Conservation (phyloP, 2,113 vertebrate species). For the Pelodiscus sinensis region DNA sequence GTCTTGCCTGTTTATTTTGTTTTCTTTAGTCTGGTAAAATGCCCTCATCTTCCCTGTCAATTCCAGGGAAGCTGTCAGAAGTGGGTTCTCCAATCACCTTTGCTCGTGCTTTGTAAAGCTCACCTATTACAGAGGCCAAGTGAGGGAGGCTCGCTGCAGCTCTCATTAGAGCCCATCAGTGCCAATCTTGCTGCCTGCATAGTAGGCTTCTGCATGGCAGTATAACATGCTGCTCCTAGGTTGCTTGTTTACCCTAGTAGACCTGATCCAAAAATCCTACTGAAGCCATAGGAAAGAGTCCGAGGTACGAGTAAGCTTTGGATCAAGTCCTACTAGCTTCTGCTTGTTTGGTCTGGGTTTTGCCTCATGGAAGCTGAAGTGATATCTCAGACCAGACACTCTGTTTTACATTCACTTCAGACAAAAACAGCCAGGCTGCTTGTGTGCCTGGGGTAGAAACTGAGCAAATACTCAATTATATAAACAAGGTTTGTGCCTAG, state of each 20-base stretch:
- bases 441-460: not conserved
- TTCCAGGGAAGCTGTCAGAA: not conserved
- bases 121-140: not conserved
- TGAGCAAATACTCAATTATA: not conserved
- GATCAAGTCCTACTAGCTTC: not conserved
- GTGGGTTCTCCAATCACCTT: accelerated
- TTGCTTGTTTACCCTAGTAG: not conserved
- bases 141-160: not conserved
- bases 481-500: not conserved
- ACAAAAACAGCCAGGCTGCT: not conserved
- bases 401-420: not conserved
- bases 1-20: not conserved
- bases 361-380: not conserved
- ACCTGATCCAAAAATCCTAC: not conserved
- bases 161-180: not conserved
- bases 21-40: not conserved
- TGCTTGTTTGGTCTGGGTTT: not conserved
- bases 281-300: not conserved
- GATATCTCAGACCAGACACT: not conserved
- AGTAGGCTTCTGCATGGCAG: not conserved
- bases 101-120: accelerated
- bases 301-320: not conserved
- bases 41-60: not conserved
- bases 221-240: no score
- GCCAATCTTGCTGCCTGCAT: not conserved